Conservation (phyloP, 2,797 vertebrate species). For the Huso huso region DNA sequence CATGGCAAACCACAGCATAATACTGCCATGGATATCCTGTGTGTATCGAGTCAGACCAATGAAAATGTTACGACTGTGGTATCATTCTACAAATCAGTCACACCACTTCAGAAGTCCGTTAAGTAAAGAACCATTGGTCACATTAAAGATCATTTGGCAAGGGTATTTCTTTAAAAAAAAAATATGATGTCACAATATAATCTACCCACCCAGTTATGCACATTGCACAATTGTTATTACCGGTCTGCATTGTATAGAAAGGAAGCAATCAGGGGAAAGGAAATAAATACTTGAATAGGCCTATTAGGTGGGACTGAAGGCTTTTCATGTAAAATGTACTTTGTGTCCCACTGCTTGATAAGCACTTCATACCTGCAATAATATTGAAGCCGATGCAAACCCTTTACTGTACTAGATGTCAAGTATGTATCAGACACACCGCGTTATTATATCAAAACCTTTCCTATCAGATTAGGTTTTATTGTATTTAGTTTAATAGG, state of each 20-base stretch:
- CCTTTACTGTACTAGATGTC: constrained; percentile 30
- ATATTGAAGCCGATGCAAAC: constrained; percentile 9
- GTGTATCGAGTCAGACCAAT: no score
- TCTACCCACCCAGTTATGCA: background rate
- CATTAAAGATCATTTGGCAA: no score
- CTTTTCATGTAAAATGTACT: background rate
- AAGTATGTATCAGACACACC: constrained; percentile 37
- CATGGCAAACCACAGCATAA: no score
- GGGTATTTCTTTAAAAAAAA: no score
- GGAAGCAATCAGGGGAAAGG: background rate
- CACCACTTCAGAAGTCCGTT: no score
- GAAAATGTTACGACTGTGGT: no score
- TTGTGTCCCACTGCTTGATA: constrained; percentile 5
- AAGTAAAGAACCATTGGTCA: no score
- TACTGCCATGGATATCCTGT: no score
- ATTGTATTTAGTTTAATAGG: constrained; percentile 52
- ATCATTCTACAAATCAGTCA: no score
- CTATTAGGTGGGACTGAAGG: background rate
- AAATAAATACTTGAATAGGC: constrained; percentile 5
- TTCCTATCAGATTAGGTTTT: constrained; percentile 49
- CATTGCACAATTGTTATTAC: background rate
- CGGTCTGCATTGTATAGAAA: background rate
- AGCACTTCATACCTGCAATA: constrained; percentile 9
- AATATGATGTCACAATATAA: no score
- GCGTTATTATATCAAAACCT: constrained; percentile 38